Evolutionary conservation across 2,113 vertebrate species (phyloP).

Genomic region (Delphinus delphis): DNA sequence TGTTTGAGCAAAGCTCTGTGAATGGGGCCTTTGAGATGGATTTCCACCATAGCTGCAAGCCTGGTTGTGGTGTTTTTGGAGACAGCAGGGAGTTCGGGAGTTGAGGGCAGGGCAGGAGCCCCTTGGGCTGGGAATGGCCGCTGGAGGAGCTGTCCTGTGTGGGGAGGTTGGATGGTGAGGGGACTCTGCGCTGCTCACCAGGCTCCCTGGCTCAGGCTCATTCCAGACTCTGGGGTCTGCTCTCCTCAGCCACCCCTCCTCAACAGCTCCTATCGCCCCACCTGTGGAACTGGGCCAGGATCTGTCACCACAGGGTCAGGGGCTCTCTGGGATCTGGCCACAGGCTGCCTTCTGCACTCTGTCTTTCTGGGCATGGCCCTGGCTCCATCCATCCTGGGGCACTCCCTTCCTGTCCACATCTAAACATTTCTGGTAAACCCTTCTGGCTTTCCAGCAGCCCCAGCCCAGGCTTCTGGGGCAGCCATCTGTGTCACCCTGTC

Average conservation of each 20-base stretch:
- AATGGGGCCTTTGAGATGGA: neutral
- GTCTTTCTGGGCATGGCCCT: neutral
- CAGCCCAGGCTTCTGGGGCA: too few relatives aligned
- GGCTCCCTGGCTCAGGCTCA: neutral
- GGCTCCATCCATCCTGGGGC: neutral
- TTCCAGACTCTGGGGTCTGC: neutral
- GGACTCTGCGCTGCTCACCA: accelerated
- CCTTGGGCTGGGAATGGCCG: neutral
- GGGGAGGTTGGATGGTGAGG: neutral
- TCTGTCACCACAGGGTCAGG: neutral
- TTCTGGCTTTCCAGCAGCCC: neutral
- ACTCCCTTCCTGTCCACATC: neutral
- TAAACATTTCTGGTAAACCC: neutral
- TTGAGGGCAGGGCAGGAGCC: neutral
- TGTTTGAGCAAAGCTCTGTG: neutral
- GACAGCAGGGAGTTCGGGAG: neutral
- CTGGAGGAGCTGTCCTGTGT: neutral
- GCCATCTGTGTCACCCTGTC: too few relatives aligned
- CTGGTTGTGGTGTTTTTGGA: neutral
- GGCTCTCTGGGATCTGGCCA: neutral
- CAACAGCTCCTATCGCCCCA: neutral
- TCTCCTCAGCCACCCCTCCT: neutral
- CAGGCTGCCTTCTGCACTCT: neutral
- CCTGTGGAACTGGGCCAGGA: neutral
- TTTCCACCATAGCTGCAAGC: neutral